Conservation (phyloP, 2,113 vertebrate genomes). For the Elephantulus edwardii region DNA sequence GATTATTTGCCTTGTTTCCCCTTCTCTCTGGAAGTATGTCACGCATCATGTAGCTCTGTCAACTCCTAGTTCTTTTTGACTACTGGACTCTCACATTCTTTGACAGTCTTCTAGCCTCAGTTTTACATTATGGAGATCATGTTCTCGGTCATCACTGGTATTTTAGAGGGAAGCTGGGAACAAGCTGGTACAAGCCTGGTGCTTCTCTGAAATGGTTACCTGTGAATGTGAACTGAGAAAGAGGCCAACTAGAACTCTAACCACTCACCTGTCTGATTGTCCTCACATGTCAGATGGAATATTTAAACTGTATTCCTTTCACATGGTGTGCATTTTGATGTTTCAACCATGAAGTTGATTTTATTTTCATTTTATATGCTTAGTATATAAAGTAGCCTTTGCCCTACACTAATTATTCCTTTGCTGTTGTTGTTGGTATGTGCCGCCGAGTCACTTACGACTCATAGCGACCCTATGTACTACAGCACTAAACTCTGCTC, state of each 20-base stretch:
- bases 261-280: background rate
- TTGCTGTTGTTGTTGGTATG: too few relatives aligned
- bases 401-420: too few relatives aligned
- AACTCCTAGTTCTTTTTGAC: background rate
- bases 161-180: background rate
- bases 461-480: too few relatives aligned
- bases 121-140: background rate
- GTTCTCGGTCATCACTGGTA: background rate
- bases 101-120: background rate
- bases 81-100: background rate
- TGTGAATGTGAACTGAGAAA: background rate
- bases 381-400: too few relatives aligned
- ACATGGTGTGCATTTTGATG: background rate
- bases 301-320: background rate
- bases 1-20: background rate
- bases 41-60: background rate
- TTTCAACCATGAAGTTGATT: slow-evolving; percentile 11
- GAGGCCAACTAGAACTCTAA: background rate
- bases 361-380: too few relatives aligned
- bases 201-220: background rate
- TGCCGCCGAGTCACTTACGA: too few relatives aligned
- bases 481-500: too few relatives aligned
- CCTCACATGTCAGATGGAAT: background rate
- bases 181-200: background rate
- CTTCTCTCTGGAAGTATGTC: background rate